Evolutionary conservation across 2,797 vertebrate species (phyloP).

Genomic region (Halcyon badia): DNA sequence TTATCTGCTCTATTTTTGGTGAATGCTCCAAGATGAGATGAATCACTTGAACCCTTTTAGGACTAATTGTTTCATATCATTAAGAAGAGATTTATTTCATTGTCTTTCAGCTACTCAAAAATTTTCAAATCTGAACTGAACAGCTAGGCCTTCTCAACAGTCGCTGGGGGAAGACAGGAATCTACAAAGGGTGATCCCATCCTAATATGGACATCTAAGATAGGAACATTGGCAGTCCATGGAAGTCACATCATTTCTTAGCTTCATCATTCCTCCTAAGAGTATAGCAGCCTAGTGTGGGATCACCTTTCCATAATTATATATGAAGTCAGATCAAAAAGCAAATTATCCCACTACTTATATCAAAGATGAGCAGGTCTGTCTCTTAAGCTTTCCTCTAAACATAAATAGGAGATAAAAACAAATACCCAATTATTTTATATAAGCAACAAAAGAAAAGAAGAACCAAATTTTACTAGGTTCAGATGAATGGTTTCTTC

Average conservation of each 20-base stretch:
- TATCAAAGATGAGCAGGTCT: neutral
- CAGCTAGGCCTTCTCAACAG: fast-evolving
- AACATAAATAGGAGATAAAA: neutral
- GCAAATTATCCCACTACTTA: neutral
- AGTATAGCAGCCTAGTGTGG: neutral
- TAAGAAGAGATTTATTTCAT: neutral
- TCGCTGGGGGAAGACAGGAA: neutral
- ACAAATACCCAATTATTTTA: neutral
- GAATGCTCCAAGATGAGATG: neutral
- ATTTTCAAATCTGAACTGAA: neutral
- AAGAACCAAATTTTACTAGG: neutral
- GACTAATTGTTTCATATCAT: neutral
- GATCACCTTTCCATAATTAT: neutral
- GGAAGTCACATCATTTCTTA: neutral
- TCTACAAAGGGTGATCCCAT: neutral
- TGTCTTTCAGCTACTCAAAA: neutral
- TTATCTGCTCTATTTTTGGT: neutral
- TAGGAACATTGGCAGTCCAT: neutral
- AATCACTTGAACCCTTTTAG: neutral
- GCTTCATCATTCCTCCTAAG: neutral
- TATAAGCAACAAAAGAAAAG: neutral
- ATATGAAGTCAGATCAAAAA: neutral
- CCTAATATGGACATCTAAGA: neutral
- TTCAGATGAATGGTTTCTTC: neutral
- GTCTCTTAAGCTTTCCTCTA: neutral